Percentiles rank a stretch among this genome's conserved stretches.
These are phyloP conservation scores for Xylophagus ater DNA, from an alignment of 2,888 invertebrate species.

Conservation along the genomic window DNA sequence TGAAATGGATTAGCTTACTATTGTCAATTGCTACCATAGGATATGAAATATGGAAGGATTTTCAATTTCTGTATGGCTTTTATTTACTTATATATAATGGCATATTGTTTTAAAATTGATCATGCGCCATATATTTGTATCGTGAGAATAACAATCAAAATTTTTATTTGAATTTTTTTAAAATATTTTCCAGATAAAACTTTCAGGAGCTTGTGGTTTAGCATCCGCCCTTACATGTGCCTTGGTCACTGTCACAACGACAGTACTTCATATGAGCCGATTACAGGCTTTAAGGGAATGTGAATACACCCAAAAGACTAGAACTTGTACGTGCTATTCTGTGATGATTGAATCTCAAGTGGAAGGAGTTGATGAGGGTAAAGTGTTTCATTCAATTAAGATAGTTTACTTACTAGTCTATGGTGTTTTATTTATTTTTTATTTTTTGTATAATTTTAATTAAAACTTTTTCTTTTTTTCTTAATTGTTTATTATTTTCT, in stretches of 20 bases:
- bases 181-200: conserved; percentile 64
- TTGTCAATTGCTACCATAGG: too few species aligned
- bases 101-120: too few species aligned
- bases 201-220: conserved; percentile 77
- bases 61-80: too few species aligned
- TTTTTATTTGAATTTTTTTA: conserved; percentile 2
- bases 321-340: conserved; percentile 67
- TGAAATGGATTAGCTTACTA: too few species aligned
- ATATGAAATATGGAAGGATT: too few species aligned
- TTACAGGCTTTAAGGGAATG: conserved; percentile 78
- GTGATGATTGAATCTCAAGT: conserved; percentile 57
- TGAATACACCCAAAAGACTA: conserved; percentile 67
- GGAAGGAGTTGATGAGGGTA: conserved; percentile 47
- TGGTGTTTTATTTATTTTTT: background rate
- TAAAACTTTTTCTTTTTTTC: too few species aligned
- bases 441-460: too few species aligned
- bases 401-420: background rate
- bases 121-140: too few species aligned
- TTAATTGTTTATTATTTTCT: too few species aligned
- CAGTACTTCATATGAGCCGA: conserved; percentile 83
- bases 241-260: conserved; percentile 73
- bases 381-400: conserved; percentile 9
- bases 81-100: too few species aligned
- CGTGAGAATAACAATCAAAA: too few species aligned
- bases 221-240: conserved; percentile 80